Percentiles rank a stretch among this genome's conserved stretches.
These are phyloP conservation scores for Trichacis sp. DNA, from an alignment of 2,888 invertebrate genomes.

Conservation along the genomic window DNA sequence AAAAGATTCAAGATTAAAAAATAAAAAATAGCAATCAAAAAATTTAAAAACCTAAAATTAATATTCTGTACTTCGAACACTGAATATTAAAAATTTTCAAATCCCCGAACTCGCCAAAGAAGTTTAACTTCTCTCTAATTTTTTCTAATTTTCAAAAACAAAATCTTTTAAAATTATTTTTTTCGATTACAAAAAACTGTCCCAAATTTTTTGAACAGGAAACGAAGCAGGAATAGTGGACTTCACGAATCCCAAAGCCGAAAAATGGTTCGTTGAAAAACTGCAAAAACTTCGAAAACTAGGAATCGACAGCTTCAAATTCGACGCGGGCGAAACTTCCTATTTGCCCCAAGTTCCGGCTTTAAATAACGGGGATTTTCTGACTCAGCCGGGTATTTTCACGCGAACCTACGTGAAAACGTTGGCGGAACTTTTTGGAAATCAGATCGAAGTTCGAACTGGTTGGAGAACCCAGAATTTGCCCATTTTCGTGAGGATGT, in stretches of 20 bases:
- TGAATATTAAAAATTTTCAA: too few species aligned
- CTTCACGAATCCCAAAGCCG: slow-evolving; percentile 79
- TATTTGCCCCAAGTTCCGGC: slow-evolving; percentile 77
- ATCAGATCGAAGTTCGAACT: slow-evolving; percentile 78
- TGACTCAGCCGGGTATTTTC: slow-evolving; percentile 73
- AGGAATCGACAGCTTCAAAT: slow-evolving; percentile 82
- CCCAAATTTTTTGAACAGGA: not conserved
- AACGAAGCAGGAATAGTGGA: slow-evolving; percentile 76
- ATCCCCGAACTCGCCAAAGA: too few species aligned
- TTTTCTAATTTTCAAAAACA: too few species aligned
- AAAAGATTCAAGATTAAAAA: too few species aligned
- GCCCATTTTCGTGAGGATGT: slow-evolving; percentile 81
- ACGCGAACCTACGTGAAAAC: slow-evolving; percentile 73
- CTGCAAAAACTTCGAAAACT: slow-evolving; percentile 72
- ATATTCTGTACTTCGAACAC: too few species aligned
- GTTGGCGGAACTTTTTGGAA: slow-evolving; percentile 73
- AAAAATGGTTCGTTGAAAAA: slow-evolving; percentile 72
- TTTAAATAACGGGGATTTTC: slow-evolving; percentile 70
- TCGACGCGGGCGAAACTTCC: slow-evolving; percentile 84
- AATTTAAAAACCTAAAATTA: too few species aligned
- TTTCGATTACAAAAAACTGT: not conserved
- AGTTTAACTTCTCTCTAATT: too few species aligned
- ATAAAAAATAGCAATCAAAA: too few species aligned
- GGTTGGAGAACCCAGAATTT: slow-evolving; percentile 78
- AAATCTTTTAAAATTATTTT: not conserved